phyloP scores from a whole-genome alignment of 2,113 vertebrate species.

The Mustela lutreola region DNA sequence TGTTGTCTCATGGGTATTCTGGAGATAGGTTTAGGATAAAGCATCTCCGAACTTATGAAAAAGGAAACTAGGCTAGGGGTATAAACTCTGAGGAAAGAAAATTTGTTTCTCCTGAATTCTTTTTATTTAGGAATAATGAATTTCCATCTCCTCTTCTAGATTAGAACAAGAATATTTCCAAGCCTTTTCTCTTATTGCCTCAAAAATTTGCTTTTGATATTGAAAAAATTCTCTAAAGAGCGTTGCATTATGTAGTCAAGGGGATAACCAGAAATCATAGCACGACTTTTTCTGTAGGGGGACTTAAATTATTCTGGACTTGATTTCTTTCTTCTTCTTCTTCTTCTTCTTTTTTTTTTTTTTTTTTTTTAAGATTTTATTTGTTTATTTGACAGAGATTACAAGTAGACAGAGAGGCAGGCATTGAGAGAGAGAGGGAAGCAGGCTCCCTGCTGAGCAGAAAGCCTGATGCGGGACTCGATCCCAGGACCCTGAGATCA shows the following conservation, averaged over 20 bases:
- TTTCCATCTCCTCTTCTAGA: neutral
- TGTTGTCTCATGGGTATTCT: constrained; percentile 40
- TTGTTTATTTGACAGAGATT: no score
- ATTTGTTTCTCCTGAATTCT: neutral
- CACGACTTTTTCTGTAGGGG: neutral
- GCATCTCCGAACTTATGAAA: neutral
- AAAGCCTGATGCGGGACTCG: no score
- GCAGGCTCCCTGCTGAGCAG: no score
- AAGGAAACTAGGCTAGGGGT: neutral
- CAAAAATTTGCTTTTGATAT: neutral
- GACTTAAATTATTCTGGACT: neutral
- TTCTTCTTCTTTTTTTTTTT: neutral
- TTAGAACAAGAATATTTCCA: neutral
- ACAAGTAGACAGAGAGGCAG: no score
- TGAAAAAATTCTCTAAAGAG: neutral
- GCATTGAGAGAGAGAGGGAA: no score
- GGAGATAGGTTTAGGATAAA: constrained; percentile 9
- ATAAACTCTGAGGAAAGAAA: neutral
- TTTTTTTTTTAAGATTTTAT: no score
- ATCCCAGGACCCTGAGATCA: no score
- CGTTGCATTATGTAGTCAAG: neutral
- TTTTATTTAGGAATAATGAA: neutral
- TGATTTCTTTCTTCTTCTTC: neutral
- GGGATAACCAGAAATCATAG: neutral
- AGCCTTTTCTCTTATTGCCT: neutral